Evolutionary conservation across 2,888 invertebrate species (phyloP).

Genomic region (Xestia c-nigrum): DNA sequence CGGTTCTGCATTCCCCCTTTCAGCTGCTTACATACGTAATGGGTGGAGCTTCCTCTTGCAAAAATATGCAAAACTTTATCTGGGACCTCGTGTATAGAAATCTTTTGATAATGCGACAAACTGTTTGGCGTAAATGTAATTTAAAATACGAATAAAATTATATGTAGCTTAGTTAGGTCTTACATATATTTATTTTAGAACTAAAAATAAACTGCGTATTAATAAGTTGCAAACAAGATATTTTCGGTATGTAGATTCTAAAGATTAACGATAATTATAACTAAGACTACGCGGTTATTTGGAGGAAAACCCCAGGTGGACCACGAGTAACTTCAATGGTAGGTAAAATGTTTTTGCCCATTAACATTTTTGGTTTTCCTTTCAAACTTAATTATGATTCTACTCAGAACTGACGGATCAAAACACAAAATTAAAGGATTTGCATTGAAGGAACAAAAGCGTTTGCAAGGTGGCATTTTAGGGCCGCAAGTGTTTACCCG

Average conservation of each 20-base stretch:
- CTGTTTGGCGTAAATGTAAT: background rate
- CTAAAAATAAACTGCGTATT: background rate
- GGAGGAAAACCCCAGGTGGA: slow-evolving; percentile 34
- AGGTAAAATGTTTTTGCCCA: slow-evolving; percentile 32
- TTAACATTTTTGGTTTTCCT: slow-evolving; percentile 39
- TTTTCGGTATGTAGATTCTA: slow-evolving; percentile 3
- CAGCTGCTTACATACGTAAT: slow-evolving; percentile 49
- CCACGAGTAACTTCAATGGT: background rate
- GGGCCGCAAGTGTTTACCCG: slow-evolving; percentile 7
- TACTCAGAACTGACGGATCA: background rate
- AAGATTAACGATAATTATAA: slow-evolving; percentile 28
- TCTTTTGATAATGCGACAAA: background rate
- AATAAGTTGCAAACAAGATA: background rate
- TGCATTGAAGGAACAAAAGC: slow-evolving; percentile 1
- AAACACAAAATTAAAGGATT: background rate
- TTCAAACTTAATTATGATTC: slow-evolving; percentile 14
- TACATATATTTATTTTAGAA: background rate
- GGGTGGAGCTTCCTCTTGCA: slow-evolving; percentile 45
- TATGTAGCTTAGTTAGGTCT: background rate
- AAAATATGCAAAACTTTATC: slow-evolving; percentile 31
- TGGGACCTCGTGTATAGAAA: background rate
- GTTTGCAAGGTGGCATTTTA: slow-evolving; percentile 7
- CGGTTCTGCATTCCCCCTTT: too few species aligned
- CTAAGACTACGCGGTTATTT: slow-evolving; percentile 19
- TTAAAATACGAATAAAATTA: background rate